Evolutionary conservation across 2,797 vertebrate species (phyloP), one percentile per base, ranked within the genome.

Genomic region (Amniataba percoides): DNA sequence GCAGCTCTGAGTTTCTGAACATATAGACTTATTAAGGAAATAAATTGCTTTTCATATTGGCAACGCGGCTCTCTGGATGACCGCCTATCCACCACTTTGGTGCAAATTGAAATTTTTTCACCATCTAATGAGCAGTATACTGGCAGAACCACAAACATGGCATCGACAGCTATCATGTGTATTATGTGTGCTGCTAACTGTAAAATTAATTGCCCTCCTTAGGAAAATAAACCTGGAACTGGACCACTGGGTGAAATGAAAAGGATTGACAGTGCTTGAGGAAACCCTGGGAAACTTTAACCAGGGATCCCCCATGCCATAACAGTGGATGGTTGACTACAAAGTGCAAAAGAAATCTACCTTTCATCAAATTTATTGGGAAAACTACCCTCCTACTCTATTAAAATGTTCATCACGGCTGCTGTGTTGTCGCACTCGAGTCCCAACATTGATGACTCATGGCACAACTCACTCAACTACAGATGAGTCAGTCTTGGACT

Each of bases 371-470:
- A 57, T 79, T 61, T 74, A 76, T 82, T 77, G 73, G 82, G 80
- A 71, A 81, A 92, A 72, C 78, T 52, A 75, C 65, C 71, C 77
- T 83, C 72, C 83, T 71, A 69, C 82, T 76, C 80, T 55, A 66
- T 62, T 59, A 13, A 74, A 55, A 83, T 55, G 80, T 84, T 75
- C 71, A 75, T 67, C 71, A 53, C 14, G 1, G 82, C 71, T 78
- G 64, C 64, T 40, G 53, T 83, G 86, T 81, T 82, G 84, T 80
- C 46, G 5, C 80, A 80, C 68, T 86, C 19, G 49, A 86, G 78
- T 86, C 83, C 73, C 87, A 84, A 83, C 82, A 83, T 55, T 78
- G 81, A 80, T 92, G 89, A 92, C 81, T 92, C 89, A 90, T 78
- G 83, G 84, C 86, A 85, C 74, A 90, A 80, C 84, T 90, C 88